Base-by-base conservation (phyloP, 2,113 vertebrate genomes). In the Maccullochella peelii region DNA sequence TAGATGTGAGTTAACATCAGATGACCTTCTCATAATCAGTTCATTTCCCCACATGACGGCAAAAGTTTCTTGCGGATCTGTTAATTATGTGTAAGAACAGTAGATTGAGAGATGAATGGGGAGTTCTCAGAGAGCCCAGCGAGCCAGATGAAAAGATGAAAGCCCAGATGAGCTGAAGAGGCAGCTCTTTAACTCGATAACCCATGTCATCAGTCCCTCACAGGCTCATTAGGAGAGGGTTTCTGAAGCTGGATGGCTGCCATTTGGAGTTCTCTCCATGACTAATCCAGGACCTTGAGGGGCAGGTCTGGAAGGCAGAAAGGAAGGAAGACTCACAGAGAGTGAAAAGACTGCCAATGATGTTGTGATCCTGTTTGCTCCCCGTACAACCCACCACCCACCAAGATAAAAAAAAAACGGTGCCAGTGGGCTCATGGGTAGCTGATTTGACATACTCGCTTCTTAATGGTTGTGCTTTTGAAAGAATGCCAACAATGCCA, bases 161-260 rank as follows among this genome's bases (percentile, higher is more conserved):
- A 91, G 87, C 67, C 52, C 52, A 59, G 75, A 42, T 44, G 47
- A 78, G 79, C 74, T 62, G 38, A 75, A 79, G 83, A 82, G 79
- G 77, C 78, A 27, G 83, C 83, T 88, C 86, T 86, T 87, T 85
- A 84, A 77, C 87, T 86, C 25, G n/a, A 65, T 78, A 88, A 86
- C 84, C 85, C 80, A 36, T 80, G 71, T 73, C 79, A 77, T 77
- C 88, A 82, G 59, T 74, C 88, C 88, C 86, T 77, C 77, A 73
- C 80, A 80, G 72, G 76, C 85, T 91, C 87, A 89, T 90, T 92
- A 91, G 71, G 11, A 68, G 38, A 47, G 25, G 55, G 25, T 80
- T 89, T 80, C 74, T 84, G 49, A 83, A 73, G 50, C 68, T 58
- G 42, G 72, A 68, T 77, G 73, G 69, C 79, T 69, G 66, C 78